Evolutionary conservation across 2,888 invertebrate genomes (phyloP).

Genomic region (Craniophora ligustri): DNA sequence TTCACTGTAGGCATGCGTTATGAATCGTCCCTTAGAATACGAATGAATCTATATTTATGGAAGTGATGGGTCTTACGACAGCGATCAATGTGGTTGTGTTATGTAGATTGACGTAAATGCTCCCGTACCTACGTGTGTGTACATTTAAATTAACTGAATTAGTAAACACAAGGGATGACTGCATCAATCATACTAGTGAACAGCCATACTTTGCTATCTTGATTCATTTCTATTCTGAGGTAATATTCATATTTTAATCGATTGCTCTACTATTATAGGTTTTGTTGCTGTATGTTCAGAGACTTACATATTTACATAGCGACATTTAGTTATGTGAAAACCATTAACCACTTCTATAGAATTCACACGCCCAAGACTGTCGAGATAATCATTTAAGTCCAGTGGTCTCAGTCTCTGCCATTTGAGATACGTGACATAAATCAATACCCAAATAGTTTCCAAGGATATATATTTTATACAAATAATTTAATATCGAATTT

Average conservation of each 20-base stretch:
- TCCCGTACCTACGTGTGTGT: constrained; percentile 53
- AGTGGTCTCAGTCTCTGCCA: too few species aligned
- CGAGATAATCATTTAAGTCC: too few species aligned
- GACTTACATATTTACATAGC: too few species aligned
- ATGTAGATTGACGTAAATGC: constrained; percentile 59
- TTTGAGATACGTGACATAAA: not conserved
- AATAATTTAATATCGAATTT: constrained; percentile 62
- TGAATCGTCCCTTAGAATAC: constrained; percentile 49
- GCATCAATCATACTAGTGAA: constrained; percentile 30
- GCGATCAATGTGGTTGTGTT: constrained; percentile 52
- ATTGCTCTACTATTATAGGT: too few species aligned
- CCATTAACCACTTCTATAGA: too few species aligned
- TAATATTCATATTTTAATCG: too few species aligned
- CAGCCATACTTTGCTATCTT: constrained; percentile 12
- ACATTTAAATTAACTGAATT: constrained; percentile 49
- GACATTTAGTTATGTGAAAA: too few species aligned
- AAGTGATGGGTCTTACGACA: constrained; percentile 58
- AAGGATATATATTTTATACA: constrained; percentile 63
- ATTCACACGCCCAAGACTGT: too few species aligned
- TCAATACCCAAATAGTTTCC: constrained; percentile 44
- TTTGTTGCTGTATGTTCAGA: too few species aligned
- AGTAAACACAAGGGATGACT: constrained; percentile 28
- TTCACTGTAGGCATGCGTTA: constrained; percentile 29
- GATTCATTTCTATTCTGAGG: constrained; percentile 18
- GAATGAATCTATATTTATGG: constrained; percentile 58